These are phyloP conservation scores for Odontomachus brunneus DNA, from an alignment of 1,140 invertebrate genomes.

Conservation along the genomic window DNA sequence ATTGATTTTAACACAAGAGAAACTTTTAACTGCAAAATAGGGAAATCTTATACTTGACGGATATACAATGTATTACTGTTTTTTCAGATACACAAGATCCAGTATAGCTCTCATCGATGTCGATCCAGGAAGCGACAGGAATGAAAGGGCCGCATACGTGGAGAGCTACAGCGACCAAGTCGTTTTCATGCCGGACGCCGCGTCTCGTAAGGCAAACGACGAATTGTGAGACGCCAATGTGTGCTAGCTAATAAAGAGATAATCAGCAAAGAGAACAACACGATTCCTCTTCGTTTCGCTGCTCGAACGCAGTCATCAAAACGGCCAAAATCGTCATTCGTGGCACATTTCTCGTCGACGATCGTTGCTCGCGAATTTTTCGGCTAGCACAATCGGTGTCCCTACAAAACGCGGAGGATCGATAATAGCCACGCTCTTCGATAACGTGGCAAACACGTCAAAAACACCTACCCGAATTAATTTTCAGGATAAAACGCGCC, in stretches of 20 bases:
- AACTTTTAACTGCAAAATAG: no score
- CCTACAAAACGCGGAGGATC: neutral
- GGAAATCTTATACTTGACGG: neutral
- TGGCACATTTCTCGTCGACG: neutral
- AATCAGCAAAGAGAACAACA: neutral
- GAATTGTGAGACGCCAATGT: conserved; percentile 66
- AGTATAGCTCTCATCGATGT: conserved; percentile 75
- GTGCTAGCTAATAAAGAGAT: conserved; percentile 42
- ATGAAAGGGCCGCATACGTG: conserved; percentile 68
- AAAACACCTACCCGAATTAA: neutral
- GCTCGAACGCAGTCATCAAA: neutral
- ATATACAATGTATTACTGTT: neutral
- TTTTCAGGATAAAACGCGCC: conserved; percentile 11
- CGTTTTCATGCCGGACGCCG: conserved; percentile 64
- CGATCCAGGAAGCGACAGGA: conserved; percentile 74
- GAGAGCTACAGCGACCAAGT: conserved; percentile 70
- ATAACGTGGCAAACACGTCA: neutral
- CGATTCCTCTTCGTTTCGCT: neutral
- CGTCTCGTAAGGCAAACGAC: conserved; percentile 66
- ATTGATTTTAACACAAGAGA: no score
- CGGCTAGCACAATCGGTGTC: conserved; percentile 13
- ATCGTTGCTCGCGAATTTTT: neutral
- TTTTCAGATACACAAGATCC: conserved; percentile 64
- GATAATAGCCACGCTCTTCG: neutral
- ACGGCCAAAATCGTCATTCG: neutral